Conservation (phyloP, 2,888 invertebrate genomes). For the Leptinotarsa tumamoca region DNA sequence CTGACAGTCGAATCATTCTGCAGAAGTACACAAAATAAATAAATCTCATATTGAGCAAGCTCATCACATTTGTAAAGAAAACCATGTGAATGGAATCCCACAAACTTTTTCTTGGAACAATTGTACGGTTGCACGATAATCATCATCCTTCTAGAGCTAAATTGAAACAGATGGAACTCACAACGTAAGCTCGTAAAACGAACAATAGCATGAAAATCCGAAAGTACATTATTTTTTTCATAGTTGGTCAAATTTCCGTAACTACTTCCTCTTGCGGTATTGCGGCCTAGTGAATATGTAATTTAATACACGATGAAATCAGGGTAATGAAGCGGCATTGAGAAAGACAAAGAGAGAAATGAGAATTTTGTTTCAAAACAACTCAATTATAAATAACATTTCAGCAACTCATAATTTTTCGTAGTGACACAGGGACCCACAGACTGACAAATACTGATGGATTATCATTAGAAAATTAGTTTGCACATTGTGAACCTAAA, state of each 20-base stretch:
- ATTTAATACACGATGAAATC: constrained; percentile 18
- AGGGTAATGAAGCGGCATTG: constrained; percentile 12
- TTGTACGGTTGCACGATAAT: background rate
- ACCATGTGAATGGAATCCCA: background rate
- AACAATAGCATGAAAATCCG: constrained; percentile 28
- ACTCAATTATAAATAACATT: too few relatives aligned
- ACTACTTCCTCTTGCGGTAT: constrained; percentile 42
- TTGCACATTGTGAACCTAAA: background rate
- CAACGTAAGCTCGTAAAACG: background rate
- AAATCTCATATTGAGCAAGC: background rate
- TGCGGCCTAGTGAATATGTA: constrained; percentile 34
- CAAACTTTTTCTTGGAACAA: constrained; percentile 4
- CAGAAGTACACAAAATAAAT: background rate
- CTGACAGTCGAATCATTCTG: too few relatives aligned
- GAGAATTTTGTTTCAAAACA: too few relatives aligned
- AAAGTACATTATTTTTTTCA: constrained; percentile 35
- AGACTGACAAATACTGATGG: background rate
- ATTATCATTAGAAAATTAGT: constrained; percentile 11
- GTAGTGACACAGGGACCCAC: background rate
- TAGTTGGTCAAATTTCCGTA: constrained; percentile 44
- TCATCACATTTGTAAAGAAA: background rate
- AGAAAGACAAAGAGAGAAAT: background rate
- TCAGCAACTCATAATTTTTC: background rate
- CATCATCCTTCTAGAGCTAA: background rate
- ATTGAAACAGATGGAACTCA: background rate